phyloP scores from a whole-genome alignment of 2,797 vertebrate species.

The Sebastes hopkinsi region DNA sequence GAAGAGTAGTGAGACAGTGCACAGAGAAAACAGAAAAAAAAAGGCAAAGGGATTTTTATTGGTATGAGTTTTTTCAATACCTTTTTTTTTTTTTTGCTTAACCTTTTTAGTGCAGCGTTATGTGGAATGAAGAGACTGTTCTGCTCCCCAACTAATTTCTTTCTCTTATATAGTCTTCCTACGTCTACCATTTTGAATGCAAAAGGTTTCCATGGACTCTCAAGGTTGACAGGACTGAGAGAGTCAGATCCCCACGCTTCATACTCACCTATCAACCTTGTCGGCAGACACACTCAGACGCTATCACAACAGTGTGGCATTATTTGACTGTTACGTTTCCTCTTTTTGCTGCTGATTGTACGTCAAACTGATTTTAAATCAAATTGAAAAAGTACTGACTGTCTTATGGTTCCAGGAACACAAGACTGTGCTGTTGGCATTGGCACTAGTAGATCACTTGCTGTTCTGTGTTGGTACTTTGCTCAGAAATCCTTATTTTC shows the following conservation, averaged over 20 bases:
- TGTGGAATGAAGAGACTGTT: conserved; percentile 46
- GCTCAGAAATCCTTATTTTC: neutral
- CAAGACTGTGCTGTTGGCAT: neutral
- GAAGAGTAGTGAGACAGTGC: conserved; percentile 66
- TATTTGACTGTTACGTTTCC: neutral
- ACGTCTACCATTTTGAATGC: conserved; percentile 53
- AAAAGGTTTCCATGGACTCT: conserved; percentile 69
- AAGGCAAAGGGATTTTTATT: conserved; percentile 60
- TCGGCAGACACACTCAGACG: conserved; percentile 7
- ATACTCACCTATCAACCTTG: conserved; percentile 49
- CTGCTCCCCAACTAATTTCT: conserved; percentile 40
- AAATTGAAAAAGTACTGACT: conserved; percentile 1
- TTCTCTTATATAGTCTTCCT: conserved; percentile 22
- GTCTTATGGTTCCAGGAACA: neutral
- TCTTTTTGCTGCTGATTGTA: neutral
- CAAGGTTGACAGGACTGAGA: conserved; percentile 65
- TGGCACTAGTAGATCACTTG: neutral
- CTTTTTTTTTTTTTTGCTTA: conserved; percentile 41
- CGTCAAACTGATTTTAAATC: neutral
- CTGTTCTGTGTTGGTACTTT: neutral
- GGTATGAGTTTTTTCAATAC: conserved; percentile 52
- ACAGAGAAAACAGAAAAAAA: conserved; percentile 49
- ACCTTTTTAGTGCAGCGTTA: conserved; percentile 59
- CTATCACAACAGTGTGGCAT: conserved; percentile 12
- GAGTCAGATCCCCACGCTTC: conserved; percentile 47